These are phyloP conservation scores for Cynocephalus volans DNA, from an alignment of 2,113 vertebrate species.

Conservation along the genomic window DNA sequence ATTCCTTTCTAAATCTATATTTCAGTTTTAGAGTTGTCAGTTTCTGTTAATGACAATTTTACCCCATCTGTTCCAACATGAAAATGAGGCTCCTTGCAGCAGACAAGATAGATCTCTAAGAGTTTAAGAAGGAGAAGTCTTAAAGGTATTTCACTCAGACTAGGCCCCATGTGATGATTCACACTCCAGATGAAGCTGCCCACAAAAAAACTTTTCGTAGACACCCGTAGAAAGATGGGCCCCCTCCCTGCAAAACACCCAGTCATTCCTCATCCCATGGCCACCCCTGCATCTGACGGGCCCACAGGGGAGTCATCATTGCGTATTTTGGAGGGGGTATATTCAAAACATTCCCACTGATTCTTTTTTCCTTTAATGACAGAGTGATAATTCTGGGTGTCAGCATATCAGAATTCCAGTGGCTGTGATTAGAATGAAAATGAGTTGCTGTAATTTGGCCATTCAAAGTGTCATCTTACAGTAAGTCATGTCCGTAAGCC, in stretches of 20 bases:
- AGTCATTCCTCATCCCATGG: rapidly evolving
- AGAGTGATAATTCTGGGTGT: slow-evolving; percentile 91
- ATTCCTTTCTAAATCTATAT: slow-evolving; percentile 93
- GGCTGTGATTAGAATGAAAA: slow-evolving; percentile 89
- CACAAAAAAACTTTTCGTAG: slow-evolving; percentile 66
- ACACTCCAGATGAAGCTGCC: slow-evolving; percentile 77
- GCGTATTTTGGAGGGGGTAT: slow-evolving; percentile 83
- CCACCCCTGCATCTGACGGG: slow-evolving; percentile 61
- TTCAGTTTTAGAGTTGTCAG: slow-evolving; percentile 95
- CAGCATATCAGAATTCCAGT: slow-evolving; percentile 88
- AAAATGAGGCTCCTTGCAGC: slow-evolving; percentile 90
- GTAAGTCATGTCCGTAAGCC: slow-evolving; percentile 82
- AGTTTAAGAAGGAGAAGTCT: slow-evolving; percentile 89
- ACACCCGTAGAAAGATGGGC: rapidly evolving
- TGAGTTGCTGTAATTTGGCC: slow-evolving; percentile 87
- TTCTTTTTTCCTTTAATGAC: slow-evolving; percentile 87
- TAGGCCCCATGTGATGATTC: slow-evolving; percentile 82
- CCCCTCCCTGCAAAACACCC: not conserved
- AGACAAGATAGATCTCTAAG: slow-evolving; percentile 90
- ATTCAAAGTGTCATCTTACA: slow-evolving; percentile 75
- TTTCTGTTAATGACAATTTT: slow-evolving; percentile 94
- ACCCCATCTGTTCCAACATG: slow-evolving; percentile 92
- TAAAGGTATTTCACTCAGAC: slow-evolving; percentile 91
- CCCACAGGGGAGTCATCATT: slow-evolving; percentile 31
- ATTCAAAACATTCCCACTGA: slow-evolving; percentile 87